phyloP scores from a whole-genome alignment of 2,888 invertebrate genomes.

The Melanchra persicariae region DNA sequence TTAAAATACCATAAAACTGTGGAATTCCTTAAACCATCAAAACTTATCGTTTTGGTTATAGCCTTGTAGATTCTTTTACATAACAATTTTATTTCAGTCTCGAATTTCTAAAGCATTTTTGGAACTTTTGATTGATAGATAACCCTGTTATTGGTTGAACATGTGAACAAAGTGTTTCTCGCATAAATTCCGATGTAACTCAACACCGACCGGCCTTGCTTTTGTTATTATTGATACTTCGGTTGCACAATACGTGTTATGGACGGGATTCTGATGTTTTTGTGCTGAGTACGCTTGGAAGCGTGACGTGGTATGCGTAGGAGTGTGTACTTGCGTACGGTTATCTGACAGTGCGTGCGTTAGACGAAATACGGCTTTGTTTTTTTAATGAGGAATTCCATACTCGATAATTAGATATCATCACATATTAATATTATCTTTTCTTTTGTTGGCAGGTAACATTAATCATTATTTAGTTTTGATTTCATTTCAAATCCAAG shows the following conservation, averaged over 20 bases:
- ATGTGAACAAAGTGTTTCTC: constrained; percentile 52
- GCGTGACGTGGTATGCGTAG: constrained; percentile 55
- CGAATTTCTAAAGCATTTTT: constrained; percentile 11
- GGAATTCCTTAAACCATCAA: constrained; percentile 49
- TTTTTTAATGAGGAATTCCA: constrained; percentile 24
- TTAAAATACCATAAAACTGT: constrained; percentile 49
- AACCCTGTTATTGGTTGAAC: constrained; percentile 35
- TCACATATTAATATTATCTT: background rate
- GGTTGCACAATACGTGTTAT: constrained; percentile 65
- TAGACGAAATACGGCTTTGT: constrained; percentile 35
- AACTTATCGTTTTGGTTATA: constrained; percentile 34
- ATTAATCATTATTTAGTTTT: background rate
- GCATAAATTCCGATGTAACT: constrained; percentile 61
- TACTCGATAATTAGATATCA: background rate
- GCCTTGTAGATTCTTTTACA: constrained; percentile 31
- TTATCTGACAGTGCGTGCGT: constrained; percentile 55
- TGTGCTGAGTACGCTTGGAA: constrained; percentile 47
- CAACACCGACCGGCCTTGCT: constrained; percentile 61
- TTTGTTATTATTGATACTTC: constrained; percentile 65
- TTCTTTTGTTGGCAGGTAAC: background rate
- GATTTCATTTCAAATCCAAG: constrained; percentile 10
- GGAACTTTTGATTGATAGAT: constrained; percentile 5
- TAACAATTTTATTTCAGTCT: constrained; percentile 31
- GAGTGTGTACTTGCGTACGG: constrained; percentile 37
- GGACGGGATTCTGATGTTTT: constrained; percentile 46